Percentiles rank a stretch among this genome's conserved stretches.
These are phyloP conservation scores for Ceratothoa steindachneri DNA, from an alignment of 2,888 invertebrate genomes.

Conservation along the genomic window DNA sequence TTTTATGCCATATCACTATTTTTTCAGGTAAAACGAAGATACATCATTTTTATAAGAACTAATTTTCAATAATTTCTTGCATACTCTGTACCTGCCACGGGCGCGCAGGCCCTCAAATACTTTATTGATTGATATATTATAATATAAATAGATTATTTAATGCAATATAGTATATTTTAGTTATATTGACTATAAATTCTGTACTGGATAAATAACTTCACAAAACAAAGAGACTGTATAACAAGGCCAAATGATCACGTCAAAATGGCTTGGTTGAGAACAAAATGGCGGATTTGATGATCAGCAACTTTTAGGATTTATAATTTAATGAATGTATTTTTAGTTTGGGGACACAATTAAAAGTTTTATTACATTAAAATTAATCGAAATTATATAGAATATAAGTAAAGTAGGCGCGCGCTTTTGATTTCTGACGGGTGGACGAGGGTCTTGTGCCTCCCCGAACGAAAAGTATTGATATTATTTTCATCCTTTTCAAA, in stretches of 20 bases:
- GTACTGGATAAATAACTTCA: not conserved
- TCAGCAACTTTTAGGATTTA: not conserved
- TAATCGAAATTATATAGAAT: not conserved
- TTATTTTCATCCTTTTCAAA: not conserved
- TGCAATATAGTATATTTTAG: constrained; percentile 5
- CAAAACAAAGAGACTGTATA: not conserved
- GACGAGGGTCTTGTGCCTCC: constrained; percentile 7
- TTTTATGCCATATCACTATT: no score
- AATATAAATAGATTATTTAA: constrained; percentile 27
- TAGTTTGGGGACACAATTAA: not conserved
- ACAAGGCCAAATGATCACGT: not conserved
- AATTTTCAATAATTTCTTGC: not conserved
- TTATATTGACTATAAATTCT: not conserved
- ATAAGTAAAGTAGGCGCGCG: not conserved
- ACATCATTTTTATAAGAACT: not conserved
- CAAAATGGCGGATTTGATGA: constrained; percentile 12
- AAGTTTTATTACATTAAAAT: not conserved
- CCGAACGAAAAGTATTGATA: not conserved
- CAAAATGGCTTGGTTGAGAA: constrained; percentile 12
- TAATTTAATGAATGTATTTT: not conserved
- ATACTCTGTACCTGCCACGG: constrained; percentile 36
- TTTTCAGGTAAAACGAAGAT: constrained; percentile 1
- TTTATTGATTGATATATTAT: constrained; percentile 43
- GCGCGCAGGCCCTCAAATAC: constrained; percentile 47
- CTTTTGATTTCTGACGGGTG: constrained; percentile 6